These are phyloP conservation scores for Dyspetes luteomarginatus DNA, from an alignment of 2,888 invertebrate genomes.

Conservation along the genomic window DNA sequence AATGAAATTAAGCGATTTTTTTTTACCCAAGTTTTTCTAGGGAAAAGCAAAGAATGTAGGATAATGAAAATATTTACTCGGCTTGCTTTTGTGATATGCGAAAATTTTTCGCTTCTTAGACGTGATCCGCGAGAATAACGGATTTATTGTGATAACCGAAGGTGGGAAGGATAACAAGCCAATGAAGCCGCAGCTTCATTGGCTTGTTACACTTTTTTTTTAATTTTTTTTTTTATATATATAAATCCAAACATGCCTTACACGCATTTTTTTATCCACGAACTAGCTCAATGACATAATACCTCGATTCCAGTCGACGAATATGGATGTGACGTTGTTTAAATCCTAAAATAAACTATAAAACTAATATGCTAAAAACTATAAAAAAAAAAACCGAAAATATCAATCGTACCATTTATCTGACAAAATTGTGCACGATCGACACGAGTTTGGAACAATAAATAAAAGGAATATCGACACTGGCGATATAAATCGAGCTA, in stretches of 20 bases:
- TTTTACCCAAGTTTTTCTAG: too few species aligned
- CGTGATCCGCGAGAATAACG: not conserved
- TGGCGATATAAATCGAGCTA: not conserved
- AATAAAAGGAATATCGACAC: constrained; percentile 1
- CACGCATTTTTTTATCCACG: constrained; percentile 14
- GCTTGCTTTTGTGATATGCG: not conserved
- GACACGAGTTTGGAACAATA: constrained; percentile 1
- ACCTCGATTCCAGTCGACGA: constrained; percentile 26
- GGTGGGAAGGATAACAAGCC: not conserved
- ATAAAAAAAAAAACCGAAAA: constrained; percentile 22
- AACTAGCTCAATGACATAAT: constrained; percentile 1
- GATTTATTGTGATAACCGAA: constrained; percentile 6
- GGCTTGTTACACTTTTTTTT: constrained; percentile 12
- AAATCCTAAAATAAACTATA: too few species aligned
- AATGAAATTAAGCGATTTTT: too few species aligned
- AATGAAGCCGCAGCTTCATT: too few species aligned
- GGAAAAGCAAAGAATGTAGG: too few species aligned
- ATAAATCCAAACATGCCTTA: constrained; percentile 29
- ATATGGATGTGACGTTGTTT: constrained; percentile 7
- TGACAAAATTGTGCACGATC: not conserved
- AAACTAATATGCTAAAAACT: too few species aligned
- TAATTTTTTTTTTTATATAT: constrained; percentile 1
- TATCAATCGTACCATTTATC: not conserved
- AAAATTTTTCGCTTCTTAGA: not conserved
- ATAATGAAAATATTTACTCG: too few species aligned